Percentiles rank a stretch among this genome's conserved stretches.
Evolutionary conservation across 1,140 invertebrate genomes (phyloP).

Genomic region (Alviniconcha marisindica): DNA sequence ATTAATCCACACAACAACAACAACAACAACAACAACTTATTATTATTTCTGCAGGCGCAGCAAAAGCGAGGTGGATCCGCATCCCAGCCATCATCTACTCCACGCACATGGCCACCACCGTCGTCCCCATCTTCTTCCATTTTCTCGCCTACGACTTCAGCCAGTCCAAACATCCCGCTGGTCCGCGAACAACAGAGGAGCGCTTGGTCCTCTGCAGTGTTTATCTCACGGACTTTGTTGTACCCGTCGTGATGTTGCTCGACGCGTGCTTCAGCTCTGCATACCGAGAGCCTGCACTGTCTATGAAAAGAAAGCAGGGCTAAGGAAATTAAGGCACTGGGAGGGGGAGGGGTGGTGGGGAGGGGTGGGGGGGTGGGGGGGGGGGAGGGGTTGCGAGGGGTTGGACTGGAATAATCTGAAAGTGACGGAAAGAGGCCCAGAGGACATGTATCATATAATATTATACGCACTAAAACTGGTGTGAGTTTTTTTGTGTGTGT

Average conservation of each 20-base stretch:
- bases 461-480: too few relatives aligned
- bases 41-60: conserved; percentile 54
- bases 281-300: conserved; percentile 42
- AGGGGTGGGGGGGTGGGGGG: too few relatives aligned
- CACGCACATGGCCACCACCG: conserved; percentile 64
- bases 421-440: too few relatives aligned
- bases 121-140: conserved; percentile 61
- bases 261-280: conserved; percentile 55
- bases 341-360: too few relatives aligned
- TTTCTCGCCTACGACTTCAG: conserved; percentile 60
- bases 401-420: too few relatives aligned
- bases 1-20: too few relatives aligned
- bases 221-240: conserved; percentile 64
- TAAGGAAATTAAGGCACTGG: too few relatives aligned
- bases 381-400: too few relatives aligned
- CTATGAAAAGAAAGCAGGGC: background rate
- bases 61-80: conserved; percentile 62
- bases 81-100: conserved; percentile 65
- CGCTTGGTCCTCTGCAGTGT: conserved; percentile 54
- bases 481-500: too few relatives aligned
- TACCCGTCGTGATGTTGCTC: conserved; percentile 59
- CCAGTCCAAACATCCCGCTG: conserved; percentile 45
- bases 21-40: too few relatives aligned
- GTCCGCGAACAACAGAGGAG: conserved; percentile 56
- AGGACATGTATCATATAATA: too few relatives aligned